A percentile compares a stretch with the other conserved stretches of the same genome.
Conservation (phyloP, 2,797 vertebrate genomes). For the Bryconaethiops microstoma region DNA sequence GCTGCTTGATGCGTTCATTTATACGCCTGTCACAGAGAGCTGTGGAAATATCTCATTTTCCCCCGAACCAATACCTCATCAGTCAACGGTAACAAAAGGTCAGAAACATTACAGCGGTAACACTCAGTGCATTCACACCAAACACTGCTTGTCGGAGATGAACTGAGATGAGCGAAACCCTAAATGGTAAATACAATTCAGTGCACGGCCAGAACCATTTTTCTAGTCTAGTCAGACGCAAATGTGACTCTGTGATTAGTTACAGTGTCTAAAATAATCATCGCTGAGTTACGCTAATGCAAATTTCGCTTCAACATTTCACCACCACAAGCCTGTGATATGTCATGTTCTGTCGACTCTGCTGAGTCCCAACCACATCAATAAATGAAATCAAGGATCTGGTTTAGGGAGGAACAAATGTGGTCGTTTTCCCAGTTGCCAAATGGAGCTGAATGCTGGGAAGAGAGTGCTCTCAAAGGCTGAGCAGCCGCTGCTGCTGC, state of each 20-base stretch:
- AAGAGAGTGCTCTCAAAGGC: conserved; percentile 36
- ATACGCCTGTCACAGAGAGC: conserved; percentile 58
- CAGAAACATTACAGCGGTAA: conserved; percentile 59
- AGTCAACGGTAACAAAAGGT: conserved; percentile 62
- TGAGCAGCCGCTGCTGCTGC: conserved; percentile 42
- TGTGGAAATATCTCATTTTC: conserved; percentile 61
- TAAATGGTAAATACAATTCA: conserved; percentile 48
- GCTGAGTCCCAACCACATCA: conserved; percentile 15
- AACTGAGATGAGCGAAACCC: conserved; percentile 46
- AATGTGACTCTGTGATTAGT: neutral
- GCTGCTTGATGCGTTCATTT: conserved; percentile 58
- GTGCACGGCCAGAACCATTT: conserved; percentile 34
- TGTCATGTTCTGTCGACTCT: conserved; percentile 17
- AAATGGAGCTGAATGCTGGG: conserved; percentile 28
- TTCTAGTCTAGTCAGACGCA: neutral
- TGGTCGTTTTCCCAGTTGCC: conserved; percentile 35
- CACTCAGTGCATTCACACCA: conserved; percentile 50
- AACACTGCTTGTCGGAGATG: conserved; percentile 44
- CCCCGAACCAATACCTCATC: conserved; percentile 59
- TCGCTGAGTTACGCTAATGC: conserved; percentile 10
- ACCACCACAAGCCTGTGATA: conserved; percentile 9
- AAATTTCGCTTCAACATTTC: neutral
- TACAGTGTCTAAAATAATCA: conserved; percentile 20
- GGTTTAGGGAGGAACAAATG: conserved; percentile 24
- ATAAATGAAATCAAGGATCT: conserved; percentile 22